A percentile compares a stretch with the other conserved stretches of the same genome.
Evolutionary conservation across 2,113 vertebrate species (phyloP).

Genomic region (Canis aureus): DNA sequence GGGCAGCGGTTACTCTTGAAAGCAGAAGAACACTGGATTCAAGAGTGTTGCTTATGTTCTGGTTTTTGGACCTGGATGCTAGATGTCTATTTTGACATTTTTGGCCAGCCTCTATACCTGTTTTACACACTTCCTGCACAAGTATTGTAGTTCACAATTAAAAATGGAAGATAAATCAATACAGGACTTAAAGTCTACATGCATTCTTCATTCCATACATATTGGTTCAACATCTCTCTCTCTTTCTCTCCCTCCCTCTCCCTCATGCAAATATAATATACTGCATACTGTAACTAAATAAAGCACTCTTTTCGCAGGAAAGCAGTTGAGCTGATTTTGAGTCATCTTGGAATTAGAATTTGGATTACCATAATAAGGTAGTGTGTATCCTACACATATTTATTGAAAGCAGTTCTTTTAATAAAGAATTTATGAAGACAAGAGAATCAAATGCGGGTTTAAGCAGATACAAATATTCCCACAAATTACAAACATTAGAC

Average conservation of each 20-base stretch:
- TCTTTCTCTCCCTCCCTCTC: neutral
- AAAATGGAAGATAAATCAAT: neutral
- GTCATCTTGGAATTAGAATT: neutral
- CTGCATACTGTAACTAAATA: neutral
- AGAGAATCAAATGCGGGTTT: neutral
- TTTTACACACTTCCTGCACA: neutral
- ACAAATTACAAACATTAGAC: neutral
- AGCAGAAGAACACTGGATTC: neutral
- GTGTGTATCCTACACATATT: neutral
- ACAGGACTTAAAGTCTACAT: neutral
- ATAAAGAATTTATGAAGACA: slow-evolving; percentile 15
- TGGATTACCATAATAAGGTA: neutral
- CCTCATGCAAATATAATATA: neutral
- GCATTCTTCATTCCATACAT: neutral
- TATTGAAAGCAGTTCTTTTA: neutral
- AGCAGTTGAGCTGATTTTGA: neutral
- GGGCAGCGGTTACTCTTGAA: neutral
- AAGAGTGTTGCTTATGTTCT: neutral
- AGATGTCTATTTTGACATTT: neutral
- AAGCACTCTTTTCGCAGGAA: neutral
- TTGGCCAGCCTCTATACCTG: neutral
- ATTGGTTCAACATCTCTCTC: neutral
- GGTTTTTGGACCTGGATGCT: neutral
- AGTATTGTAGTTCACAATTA: neutral
- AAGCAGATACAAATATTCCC: neutral